phyloP scores from a whole-genome alignment of 2,113 vertebrate genomes.

The Hemichromis elongatus region DNA sequence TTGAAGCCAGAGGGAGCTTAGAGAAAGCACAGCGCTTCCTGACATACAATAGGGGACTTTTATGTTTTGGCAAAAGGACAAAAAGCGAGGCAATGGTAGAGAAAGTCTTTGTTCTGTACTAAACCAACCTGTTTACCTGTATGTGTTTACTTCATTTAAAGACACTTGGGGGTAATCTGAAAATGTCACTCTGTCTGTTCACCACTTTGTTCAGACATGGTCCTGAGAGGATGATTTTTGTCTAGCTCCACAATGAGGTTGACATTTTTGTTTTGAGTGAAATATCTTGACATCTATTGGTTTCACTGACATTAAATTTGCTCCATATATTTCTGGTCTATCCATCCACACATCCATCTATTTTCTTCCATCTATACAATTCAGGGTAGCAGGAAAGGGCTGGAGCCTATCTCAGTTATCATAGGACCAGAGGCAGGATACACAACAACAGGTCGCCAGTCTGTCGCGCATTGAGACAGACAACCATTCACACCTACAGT shows the following conservation, averaged over 20 bases:
- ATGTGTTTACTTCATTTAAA: background rate
- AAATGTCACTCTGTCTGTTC: background rate
- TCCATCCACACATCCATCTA: background rate
- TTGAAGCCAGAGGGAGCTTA: constrained; percentile 9
- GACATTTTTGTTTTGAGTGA: background rate
- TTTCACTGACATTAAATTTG: background rate
- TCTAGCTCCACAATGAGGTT: background rate
- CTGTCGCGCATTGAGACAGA: background rate
- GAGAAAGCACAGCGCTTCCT: background rate
- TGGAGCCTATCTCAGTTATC: background rate
- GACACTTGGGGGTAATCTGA: background rate
- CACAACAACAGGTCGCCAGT: background rate
- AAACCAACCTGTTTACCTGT: background rate
- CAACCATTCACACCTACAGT: background rate
- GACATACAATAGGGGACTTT: background rate
- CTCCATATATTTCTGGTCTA: background rate
- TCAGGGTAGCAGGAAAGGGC: background rate
- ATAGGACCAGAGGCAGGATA: background rate
- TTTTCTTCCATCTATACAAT: background rate
- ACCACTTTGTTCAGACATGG: background rate
- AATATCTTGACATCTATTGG: background rate
- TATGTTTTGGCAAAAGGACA: background rate
- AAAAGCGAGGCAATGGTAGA: background rate
- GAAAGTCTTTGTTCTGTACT: background rate
- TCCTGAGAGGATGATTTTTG: background rate